Conservation (phyloP, 2,888 invertebrate species). For the Dinocampus coccinellae region DNA sequence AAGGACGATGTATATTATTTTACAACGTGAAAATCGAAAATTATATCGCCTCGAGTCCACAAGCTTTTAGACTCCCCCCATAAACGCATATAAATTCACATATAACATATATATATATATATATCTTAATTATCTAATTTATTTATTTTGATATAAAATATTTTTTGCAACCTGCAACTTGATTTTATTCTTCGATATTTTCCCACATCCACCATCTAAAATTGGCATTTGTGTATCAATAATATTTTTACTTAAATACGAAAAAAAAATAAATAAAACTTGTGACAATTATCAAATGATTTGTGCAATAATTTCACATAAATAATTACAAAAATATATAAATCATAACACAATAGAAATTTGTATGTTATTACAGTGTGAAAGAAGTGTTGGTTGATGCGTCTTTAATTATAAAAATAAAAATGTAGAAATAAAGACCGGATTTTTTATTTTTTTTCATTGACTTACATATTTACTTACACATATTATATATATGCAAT, state of each 20-base stretch:
- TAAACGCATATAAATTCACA: no score
- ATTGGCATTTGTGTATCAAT: no score
- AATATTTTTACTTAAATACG: no score
- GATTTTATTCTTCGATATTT: no score
- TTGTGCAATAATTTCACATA: neutral
- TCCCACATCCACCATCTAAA: no score
- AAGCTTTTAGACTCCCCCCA: no score
- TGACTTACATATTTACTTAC: neutral
- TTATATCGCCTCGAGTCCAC: neutral
- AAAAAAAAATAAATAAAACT: neutral
- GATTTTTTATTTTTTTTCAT: neutral
- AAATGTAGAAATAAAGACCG: neutral
- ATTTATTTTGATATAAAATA: no score
- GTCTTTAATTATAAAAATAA: neutral
- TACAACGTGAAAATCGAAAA: neutral
- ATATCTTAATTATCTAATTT: no score
- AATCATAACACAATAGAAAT: neutral
- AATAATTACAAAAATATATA: neutral
- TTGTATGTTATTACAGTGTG: neutral
- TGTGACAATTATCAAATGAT: neutral
- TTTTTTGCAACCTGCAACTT: no score
- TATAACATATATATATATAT: no score
- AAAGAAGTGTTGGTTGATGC: neutral
- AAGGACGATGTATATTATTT: neutral
- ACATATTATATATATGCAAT: neutral